These are phyloP conservation scores for Myripristis jacobus DNA, from an alignment of 2,797 vertebrate genomes.

Conservation along the genomic window DNA sequence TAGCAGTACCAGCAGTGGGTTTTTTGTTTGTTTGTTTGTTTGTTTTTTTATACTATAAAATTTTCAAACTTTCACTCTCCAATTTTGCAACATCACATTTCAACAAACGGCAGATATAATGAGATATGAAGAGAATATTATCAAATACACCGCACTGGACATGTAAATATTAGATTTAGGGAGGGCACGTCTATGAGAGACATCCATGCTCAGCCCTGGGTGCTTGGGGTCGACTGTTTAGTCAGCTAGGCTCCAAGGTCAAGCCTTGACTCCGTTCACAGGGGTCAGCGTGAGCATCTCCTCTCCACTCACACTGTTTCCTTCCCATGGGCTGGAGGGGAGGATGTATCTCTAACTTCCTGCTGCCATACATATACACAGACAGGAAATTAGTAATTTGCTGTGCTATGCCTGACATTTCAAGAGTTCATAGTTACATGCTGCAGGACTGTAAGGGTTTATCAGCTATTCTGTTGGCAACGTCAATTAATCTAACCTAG, in stretches of 20 bases:
- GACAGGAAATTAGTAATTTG: slow-evolving; percentile 83
- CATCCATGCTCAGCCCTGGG: slow-evolving; percentile 51
- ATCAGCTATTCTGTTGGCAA: slow-evolving; percentile 22
- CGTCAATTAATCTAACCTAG: background rate
- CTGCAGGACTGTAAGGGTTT: slow-evolving; percentile 42
- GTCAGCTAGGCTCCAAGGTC: slow-evolving; percentile 83
- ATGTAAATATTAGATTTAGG: background rate
- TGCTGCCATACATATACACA: slow-evolving; percentile 78
- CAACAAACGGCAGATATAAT: slow-evolving; percentile 9
- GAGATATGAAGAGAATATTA: background rate
- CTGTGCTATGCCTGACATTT: slow-evolving; percentile 76
- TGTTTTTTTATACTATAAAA: background rate
- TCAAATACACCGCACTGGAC: slow-evolving; percentile 2
- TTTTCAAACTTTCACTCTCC: slow-evolving; percentile 1
- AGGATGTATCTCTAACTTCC: slow-evolving; percentile 83
- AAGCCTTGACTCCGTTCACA: slow-evolving; percentile 77
- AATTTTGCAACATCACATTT: background rate
- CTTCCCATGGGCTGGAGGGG: slow-evolving; percentile 80
- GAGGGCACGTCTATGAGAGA: slow-evolving; percentile 15
- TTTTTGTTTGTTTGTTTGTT: background rate
- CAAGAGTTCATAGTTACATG: slow-evolving; percentile 57
- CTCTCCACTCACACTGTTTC: slow-evolving; percentile 80
- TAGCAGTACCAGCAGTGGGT: background rate
- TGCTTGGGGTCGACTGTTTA: slow-evolving; percentile 70
- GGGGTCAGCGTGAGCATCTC: slow-evolving; percentile 82